A percentile compares a stretch with the other conserved stretches of the same genome.
Evolutionary conservation across 2,113 vertebrate genomes (phyloP).

Genomic region (Chaetodon trifascialis): DNA sequence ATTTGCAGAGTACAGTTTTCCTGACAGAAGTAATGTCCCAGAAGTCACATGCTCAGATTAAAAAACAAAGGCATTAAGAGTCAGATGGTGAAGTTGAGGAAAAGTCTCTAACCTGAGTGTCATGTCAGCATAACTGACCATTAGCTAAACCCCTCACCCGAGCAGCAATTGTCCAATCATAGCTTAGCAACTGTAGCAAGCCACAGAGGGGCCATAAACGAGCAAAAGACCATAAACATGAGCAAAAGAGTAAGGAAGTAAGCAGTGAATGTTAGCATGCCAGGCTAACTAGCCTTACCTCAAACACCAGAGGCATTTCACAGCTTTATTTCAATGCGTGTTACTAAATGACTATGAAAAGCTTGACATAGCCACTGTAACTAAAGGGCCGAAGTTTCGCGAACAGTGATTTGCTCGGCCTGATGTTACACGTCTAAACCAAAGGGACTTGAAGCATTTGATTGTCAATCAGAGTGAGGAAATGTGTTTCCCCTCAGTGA

Average conservation of each 20-base stretch:
- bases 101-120: background rate
- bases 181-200: background rate
- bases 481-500: slow-evolving; percentile 14
- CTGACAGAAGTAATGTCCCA: background rate
- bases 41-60: background rate
- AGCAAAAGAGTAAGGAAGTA: background rate
- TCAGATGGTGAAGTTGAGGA: background rate
- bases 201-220: no score
- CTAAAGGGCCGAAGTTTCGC: no score
- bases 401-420: no score
- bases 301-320: background rate
- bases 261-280: background rate
- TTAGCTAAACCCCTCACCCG: no score
- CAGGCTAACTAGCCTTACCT: background rate
- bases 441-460: background rate
- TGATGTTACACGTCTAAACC: background rate
- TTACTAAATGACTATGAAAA: no score
- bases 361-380: no score
- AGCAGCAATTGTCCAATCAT: no score
- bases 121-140: background rate
- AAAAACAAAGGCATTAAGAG: slow-evolving; percentile 20
- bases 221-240: background rate
- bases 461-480: background rate
- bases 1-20: slow-evolving; percentile 15
- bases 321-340: no score